Conservation (phyloP, 92 coral and sea anemone species). For the Meandrina meandrites region DNA sequence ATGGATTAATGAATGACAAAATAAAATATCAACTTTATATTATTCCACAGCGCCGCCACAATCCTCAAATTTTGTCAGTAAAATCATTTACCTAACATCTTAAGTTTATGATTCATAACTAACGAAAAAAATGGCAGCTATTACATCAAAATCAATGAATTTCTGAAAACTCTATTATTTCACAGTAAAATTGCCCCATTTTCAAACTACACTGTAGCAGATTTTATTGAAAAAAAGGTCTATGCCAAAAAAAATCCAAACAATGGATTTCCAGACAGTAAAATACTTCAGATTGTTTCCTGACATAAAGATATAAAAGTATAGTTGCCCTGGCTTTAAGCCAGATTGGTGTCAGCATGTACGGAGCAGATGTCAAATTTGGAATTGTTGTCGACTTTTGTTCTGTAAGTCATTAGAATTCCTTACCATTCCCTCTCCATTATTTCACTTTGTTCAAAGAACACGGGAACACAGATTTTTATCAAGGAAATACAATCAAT, state of each 20-base stretch:
- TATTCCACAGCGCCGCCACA: too few species aligned
- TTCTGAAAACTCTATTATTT: too few species aligned
- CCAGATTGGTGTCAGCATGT: background rate
- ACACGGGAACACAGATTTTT: background rate
- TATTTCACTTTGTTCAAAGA: background rate
- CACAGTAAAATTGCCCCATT: too few species aligned
- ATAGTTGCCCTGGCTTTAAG: background rate
- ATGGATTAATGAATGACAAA: too few species aligned
- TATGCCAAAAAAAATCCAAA: too few species aligned
- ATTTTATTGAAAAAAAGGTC: background rate
- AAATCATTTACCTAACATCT: too few species aligned
- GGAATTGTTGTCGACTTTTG: background rate
- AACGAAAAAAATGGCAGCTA: too few species aligned
- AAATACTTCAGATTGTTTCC: background rate
- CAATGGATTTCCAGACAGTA: background rate
- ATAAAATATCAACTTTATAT: too few species aligned
- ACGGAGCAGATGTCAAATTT: background rate
- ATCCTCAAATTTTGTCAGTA: too few species aligned
- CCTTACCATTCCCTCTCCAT: slow-evolving; percentile 3
- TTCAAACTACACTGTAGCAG: too few species aligned
- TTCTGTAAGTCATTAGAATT: background rate
- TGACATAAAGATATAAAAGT: background rate
- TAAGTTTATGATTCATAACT: too few species aligned
- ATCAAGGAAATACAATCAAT: background rate
- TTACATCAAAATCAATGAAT: too few species aligned